Evolutionary conservation across 2,113 vertebrate species (phyloP).

Genomic region (Ailurus styani): DNA sequence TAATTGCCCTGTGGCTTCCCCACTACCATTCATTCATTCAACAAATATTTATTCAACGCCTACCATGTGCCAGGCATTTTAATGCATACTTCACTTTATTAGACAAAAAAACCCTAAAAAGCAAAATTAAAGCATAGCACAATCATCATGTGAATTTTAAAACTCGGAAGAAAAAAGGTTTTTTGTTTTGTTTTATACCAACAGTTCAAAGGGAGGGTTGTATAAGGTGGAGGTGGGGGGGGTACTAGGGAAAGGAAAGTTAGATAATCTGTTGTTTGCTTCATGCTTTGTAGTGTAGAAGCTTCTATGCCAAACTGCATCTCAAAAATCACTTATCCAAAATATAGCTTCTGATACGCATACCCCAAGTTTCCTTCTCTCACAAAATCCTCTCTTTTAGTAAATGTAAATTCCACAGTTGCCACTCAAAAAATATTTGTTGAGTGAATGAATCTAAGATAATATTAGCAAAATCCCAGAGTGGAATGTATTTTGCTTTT

Average conservation of each 20-base stretch:
- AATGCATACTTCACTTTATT: constrained; percentile 67
- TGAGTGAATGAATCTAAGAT: not conserved
- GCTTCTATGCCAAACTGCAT: not conserved
- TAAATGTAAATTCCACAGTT: not conserved
- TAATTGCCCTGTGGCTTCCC: constrained; percentile 69
- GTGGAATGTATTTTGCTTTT: not conserved
- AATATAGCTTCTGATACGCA: not conserved
- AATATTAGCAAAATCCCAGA: not conserved
- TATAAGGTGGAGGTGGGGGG: not conserved
- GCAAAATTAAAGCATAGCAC: constrained; percentile 46
- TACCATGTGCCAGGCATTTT: constrained; percentile 46
- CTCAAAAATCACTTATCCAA: not conserved
- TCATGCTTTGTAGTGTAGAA: not conserved
- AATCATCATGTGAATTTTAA: constrained; percentile 44
- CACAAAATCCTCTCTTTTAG: not conserved
- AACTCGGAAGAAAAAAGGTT: not conserved
- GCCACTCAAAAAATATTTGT: not conserved
- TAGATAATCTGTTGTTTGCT: not conserved
- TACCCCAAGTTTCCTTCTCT: not conserved
- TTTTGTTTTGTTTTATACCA: constrained; percentile 57
- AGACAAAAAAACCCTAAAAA: constrained; percentile 63
- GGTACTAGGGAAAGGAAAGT: not conserved
- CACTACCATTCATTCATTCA: constrained; percentile 66
- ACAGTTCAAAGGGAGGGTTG: constrained; percentile 22
- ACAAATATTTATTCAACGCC: constrained; percentile 70